phyloP scores from a whole-genome alignment of 2,888 invertebrate species.

The Bembecia ichneumoniformis region DNA sequence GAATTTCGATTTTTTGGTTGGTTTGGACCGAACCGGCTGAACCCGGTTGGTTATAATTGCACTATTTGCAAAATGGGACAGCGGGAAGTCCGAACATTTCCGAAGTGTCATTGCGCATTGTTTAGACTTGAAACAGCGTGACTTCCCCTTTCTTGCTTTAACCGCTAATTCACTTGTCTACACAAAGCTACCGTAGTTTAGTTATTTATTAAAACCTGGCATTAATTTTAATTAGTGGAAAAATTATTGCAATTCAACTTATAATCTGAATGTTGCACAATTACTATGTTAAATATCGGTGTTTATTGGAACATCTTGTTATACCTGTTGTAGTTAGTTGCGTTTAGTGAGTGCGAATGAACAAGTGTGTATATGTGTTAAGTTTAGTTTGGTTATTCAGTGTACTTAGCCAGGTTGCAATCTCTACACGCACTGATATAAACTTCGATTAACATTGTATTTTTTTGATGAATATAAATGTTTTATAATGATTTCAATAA shows the following conservation, averaged over 20 bases:
- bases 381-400: slow-evolving; percentile 9
- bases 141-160: too few species aligned
- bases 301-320: not conserved
- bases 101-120: too few species aligned
- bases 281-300: too few species aligned
- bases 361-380: not conserved
- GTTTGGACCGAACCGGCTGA: too few species aligned
- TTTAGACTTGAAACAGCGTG: too few species aligned
- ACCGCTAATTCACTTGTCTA: slow-evolving; percentile 3
- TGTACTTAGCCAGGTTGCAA: slow-evolving; percentile 9
- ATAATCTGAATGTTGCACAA: not conserved
- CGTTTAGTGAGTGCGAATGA: too few species aligned
- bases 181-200: slow-evolving; percentile 7
- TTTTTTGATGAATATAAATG: slow-evolving; percentile 36
- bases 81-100: too few species aligned
- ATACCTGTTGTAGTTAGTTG: not conserved
- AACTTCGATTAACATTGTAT: slow-evolving; percentile 40
- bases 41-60: too few species aligned
- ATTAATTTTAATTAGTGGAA: slow-evolving; percentile 1
- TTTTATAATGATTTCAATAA: slow-evolving; percentile 26
- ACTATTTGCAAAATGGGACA: too few species aligned
- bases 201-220: slow-evolving; percentile 9
- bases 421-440: slow-evolving; percentile 26
- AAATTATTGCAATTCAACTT: not conserved
- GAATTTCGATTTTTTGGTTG: too few species aligned